A percentile compares a stretch with the other conserved stretches of the same genome.
Conservation (phyloP, 1,140 invertebrate species). For the Theocolax elegans region DNA sequence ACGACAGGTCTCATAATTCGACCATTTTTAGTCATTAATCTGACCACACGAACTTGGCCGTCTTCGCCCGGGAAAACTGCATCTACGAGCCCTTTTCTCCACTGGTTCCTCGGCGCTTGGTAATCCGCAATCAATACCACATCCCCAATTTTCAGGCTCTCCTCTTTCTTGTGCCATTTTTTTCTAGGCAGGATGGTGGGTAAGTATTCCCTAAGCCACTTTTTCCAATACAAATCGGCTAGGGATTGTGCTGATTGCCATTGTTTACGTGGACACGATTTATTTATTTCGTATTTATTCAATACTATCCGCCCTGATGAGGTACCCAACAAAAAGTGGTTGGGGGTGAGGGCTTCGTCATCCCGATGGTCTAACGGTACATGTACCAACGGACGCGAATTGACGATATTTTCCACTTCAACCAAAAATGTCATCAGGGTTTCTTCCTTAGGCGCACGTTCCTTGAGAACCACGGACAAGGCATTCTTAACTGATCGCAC, state of each 20-base stretch:
- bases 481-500: not conserved
- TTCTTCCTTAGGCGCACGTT: conserved; percentile 11
- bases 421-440: not conserved
- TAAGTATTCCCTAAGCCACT: conserved; percentile 46
- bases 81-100: too few species aligned
- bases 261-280: not conserved
- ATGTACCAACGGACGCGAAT: not conserved
- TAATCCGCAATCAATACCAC: not conserved
- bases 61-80: not conserved
- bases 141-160: not conserved
- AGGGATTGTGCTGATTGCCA: conserved; percentile 32
- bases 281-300: not conserved
- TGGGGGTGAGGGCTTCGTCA: conserved; percentile 43
- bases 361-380: conserved; percentile 36
- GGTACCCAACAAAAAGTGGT: conserved; percentile 50
- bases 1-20: too few species aligned
- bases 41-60: not conserved
- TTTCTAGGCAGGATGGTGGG: not conserved
- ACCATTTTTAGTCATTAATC: too few species aligned
- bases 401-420: not conserved
- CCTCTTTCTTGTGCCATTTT: not conserved
- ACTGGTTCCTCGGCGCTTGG: not conserved
- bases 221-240: conserved; percentile 45
- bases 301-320: conserved; percentile 12
- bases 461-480: not conserved